Evolutionary conservation across 92 coral and sea anemone genomes (phyloP), one percentile per base, ranked within the genome.

Genomic region (Phenganax stokvisi): DNA sequence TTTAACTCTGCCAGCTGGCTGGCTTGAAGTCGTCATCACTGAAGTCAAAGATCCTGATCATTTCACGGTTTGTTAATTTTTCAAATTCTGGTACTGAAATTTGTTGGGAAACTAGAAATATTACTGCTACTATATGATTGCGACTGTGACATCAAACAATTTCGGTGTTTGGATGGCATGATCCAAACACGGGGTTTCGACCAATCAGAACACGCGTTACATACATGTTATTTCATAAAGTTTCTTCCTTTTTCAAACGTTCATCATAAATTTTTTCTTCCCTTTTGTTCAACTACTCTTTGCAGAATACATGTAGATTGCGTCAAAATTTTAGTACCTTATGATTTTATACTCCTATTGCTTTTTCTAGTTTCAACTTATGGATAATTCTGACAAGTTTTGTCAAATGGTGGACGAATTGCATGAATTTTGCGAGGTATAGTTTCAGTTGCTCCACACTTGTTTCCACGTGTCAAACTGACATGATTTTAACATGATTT

Each of bases 1-100:
- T 17, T 20, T 91, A 6, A 52, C 82, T 9, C 81, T 92, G 27
- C 78, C 89, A n/a, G 73, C 86, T 17, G 85, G 90, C 20, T 96
- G 96, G 94, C 87, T 90, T 81, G 99, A 96, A 72, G 85, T 96
- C 13, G 79, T 83, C 10, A 75, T 96, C 10, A 87, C 93, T 2
- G 97, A 88, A 25, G 76, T 86, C 56, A 82, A 77, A 9, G 89
- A 89, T 77, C 97, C 97, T 6, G 86, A 89, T 20, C 87, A 86
- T 64, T 96, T 96, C 72, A 87, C 87, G 85, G 99, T 96, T 78
- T 83, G 87, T 63, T 44, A 29, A 69, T 8, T 69, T 51, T n/a
- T 29, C 51, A 68, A 10, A 20, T 68, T 25, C 54, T 59, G 65
- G n/a, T 6, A 13, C n/a, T 1, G 65, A 37, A 5, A 37, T 37